These are phyloP conservation scores for Anticlea derivata DNA, from an alignment of 2,888 invertebrate species.

Conservation along the genomic window DNA sequence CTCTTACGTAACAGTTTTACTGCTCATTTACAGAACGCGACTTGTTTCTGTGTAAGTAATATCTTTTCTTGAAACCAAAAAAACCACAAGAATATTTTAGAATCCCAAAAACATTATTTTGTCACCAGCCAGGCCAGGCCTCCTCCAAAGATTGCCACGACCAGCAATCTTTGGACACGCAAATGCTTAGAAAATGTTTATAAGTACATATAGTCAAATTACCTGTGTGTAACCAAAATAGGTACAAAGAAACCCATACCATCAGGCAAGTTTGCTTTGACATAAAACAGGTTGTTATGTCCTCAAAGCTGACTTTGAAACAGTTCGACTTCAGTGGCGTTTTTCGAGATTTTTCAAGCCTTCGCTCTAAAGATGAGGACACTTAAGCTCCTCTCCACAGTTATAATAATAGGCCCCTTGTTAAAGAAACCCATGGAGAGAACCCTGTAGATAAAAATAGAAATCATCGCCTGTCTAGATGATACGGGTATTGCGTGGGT, in stretches of 20 bases:
- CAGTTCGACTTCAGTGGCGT: conserved; percentile 22
- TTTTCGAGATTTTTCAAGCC: conserved; percentile 28
- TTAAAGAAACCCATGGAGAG: conserved; percentile 18
- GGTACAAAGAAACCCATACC: background rate
- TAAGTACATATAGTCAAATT: no score
- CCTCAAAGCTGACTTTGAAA: conserved; percentile 17
- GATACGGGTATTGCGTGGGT: conserved; percentile 13
- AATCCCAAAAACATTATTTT: no score
- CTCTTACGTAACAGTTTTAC: conserved; percentile 12
- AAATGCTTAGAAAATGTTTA: no score
- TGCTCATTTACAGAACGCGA: conserved; percentile 3
- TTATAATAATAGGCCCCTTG: conserved; percentile 27
- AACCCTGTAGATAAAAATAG: conserved; percentile 10
- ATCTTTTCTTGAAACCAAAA: background rate
- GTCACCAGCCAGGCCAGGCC: no score
- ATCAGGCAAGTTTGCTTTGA: background rate
- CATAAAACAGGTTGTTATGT: conserved; percentile 20
- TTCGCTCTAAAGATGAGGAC: conserved; percentile 18
- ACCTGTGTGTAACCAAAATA: no score
- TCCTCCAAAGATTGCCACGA: no score
- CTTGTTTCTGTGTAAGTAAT: background rate
- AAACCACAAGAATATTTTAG: no score
- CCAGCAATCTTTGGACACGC: no score
- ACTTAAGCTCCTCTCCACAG: conserved; percentile 19
- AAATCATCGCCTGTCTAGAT: conserved; percentile 4